Conservation (phyloP, 1,140 invertebrate genomes). For the Bathynomus jamesi region DNA sequence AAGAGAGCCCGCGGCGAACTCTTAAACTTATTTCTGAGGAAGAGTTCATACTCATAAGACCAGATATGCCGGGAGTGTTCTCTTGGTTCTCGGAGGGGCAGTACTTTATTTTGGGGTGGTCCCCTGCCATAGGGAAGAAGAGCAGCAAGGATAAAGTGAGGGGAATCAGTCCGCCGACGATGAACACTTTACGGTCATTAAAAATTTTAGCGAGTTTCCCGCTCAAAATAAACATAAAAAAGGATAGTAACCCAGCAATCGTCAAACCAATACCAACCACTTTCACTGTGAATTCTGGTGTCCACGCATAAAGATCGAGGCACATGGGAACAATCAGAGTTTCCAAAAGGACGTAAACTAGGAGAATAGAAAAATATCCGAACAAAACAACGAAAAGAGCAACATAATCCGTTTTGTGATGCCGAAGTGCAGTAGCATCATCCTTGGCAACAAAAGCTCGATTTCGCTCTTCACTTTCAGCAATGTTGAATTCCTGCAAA, state of each 20-base stretch:
- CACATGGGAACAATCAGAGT: conserved; percentile 50
- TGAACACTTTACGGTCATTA: conserved; percentile 29
- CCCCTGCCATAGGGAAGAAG: conserved; percentile 24
- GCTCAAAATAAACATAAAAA: conserved; percentile 21
- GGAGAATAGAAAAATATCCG: conserved; percentile 75
- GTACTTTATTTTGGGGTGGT: conserved; percentile 29
- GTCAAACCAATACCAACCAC: conserved; percentile 31
- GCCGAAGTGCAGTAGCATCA: background rate
- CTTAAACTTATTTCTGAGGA: too few species aligned
- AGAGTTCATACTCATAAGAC: too few species aligned
- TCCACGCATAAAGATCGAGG: conserved; percentile 33
- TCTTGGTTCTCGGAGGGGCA: too few species aligned
- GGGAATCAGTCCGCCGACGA: conserved; percentile 19
- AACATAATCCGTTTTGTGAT: conserved; percentile 65
- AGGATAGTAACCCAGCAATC: conserved; percentile 16
- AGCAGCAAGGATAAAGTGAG: conserved; percentile 17
- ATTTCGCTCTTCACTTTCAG: conserved; percentile 26
- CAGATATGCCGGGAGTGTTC: too few species aligned
- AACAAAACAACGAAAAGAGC: conserved; percentile 66
- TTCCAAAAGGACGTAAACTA: conserved; percentile 83
- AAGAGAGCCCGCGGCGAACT: background rate
- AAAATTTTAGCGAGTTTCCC: conserved; percentile 13
- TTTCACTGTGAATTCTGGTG: conserved; percentile 26
- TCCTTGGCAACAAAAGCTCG: too few species aligned
- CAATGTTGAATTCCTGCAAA: conserved; percentile 30